phyloP scores from a whole-genome alignment of 2,888 invertebrate species.

The Micoletzkya japonica region DNA sequence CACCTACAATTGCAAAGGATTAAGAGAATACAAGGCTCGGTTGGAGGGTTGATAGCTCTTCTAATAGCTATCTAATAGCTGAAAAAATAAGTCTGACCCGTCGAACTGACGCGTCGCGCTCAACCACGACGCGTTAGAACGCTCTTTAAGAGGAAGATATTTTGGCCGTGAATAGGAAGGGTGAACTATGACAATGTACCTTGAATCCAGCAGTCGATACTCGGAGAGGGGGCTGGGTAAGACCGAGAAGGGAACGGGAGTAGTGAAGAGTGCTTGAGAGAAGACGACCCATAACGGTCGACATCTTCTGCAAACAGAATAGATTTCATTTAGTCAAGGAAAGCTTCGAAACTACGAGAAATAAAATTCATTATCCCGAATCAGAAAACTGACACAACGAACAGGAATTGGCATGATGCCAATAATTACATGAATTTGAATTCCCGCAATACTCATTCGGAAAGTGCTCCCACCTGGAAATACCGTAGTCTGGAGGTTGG shows the following conservation, averaged over 20 bases:
- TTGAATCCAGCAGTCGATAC: conserved; percentile 28
- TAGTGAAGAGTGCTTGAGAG: neutral
- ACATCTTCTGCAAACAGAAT: conserved; percentile 8
- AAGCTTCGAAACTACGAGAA: neutral
- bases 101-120: no score
- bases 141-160: no score
- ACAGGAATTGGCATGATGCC: neutral
- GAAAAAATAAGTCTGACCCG: no score
- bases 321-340: neutral
- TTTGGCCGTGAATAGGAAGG: no score
- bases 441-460: neutral
- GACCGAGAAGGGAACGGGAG: conserved; percentile 24
- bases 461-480: neutral
- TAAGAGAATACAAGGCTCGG: no score
- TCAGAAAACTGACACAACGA: neutral
- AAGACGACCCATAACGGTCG: conserved; percentile 11
- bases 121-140: no score
- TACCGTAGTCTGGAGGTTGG: neutral
- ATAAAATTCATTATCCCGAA: neutral
- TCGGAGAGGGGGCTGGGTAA: conserved; percentile 5
- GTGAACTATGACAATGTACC: no score
- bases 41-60: no score
- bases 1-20: no score
- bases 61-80: no score
- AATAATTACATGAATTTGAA: neutral